Evolutionary conservation across 2,113 vertebrate genomes (phyloP).

Genomic region (Chlamydotis undulata): DNA sequence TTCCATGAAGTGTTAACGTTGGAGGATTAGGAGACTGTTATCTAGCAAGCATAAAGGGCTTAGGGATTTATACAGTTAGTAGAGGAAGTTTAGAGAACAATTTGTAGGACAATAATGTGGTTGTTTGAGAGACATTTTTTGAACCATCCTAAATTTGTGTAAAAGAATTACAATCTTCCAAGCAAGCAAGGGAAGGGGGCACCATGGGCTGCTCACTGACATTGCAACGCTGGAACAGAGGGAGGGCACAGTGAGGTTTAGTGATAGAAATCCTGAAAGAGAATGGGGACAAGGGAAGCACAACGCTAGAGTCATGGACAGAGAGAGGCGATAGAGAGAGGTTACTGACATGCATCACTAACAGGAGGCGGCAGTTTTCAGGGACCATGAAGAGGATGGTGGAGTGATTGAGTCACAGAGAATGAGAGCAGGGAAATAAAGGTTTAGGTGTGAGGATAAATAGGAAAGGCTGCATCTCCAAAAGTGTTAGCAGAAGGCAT

Average conservation of each 20-base stretch:
- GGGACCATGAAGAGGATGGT: neutral
- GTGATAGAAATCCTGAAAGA: neutral
- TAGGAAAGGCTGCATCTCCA: neutral
- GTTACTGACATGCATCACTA: neutral
- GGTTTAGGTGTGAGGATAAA: neutral
- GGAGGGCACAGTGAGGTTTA: neutral
- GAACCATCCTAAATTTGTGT: neutral
- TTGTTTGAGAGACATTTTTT: neutral
- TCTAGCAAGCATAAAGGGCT: neutral
- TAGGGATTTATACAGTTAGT: neutral
- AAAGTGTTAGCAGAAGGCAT: neutral
- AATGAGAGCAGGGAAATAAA: neutral
- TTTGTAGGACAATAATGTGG: neutral
- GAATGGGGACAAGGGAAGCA: neutral
- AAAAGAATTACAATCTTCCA: neutral
- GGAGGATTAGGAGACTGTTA: neutral
- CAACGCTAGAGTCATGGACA: neutral
- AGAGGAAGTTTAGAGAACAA: neutral
- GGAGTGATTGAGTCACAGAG: neutral
- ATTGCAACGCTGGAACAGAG: rapidly evolving
- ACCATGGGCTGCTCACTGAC: neutral
- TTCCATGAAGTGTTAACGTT: neutral
- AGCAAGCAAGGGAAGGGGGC: neutral
- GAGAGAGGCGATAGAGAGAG: neutral
- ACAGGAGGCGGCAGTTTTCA: neutral